These are phyloP conservation scores for Papio anubis DNA, from an alignment of 2,113 vertebrate genomes.

Conservation along the genomic window DNA sequence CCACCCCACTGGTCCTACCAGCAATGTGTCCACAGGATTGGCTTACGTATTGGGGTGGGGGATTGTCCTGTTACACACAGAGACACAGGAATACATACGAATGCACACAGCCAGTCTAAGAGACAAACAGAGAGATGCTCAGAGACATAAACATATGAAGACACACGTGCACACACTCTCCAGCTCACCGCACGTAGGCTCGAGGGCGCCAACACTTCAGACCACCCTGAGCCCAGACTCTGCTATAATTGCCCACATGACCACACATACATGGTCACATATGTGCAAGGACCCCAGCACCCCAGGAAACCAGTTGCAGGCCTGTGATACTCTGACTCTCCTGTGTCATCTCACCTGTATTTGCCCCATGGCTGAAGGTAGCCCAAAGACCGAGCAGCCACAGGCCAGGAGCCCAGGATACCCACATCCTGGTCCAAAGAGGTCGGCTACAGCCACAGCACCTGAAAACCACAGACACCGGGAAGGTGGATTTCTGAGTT, in stretches of 20 bases:
- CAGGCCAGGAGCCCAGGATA: constrained; percentile 69
- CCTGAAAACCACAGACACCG: constrained; percentile 67
- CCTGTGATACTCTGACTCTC: neutral
- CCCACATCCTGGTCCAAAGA: constrained; percentile 76
- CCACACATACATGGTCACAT: neutral
- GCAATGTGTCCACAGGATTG: neutral
- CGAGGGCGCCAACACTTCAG: neutral
- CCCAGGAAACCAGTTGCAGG: neutral
- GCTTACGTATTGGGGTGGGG: neutral
- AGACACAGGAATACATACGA: neutral
- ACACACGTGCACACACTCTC: neutral
- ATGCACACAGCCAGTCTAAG: neutral
- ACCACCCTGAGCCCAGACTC: neutral
- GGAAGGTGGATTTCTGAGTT: neutral
- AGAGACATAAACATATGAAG: neutral
- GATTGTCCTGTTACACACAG: neutral
- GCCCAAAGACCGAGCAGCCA: constrained; percentile 68
- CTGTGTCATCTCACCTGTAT: constrained; percentile 65
- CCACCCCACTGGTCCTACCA: neutral
- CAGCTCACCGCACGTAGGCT: neutral
- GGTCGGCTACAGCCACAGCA: constrained; percentile 14
- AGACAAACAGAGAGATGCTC: neutral
- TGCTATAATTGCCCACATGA: neutral
- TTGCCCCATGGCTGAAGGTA: constrained; percentile 59
- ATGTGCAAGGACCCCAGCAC: neutral